A percentile compares a stretch with the other conserved stretches of the same genome.
These are phyloP conservation scores for Tromatobia lineatoria DNA, from an alignment of 2,888 invertebrate genomes.

Conservation along the genomic window DNA sequence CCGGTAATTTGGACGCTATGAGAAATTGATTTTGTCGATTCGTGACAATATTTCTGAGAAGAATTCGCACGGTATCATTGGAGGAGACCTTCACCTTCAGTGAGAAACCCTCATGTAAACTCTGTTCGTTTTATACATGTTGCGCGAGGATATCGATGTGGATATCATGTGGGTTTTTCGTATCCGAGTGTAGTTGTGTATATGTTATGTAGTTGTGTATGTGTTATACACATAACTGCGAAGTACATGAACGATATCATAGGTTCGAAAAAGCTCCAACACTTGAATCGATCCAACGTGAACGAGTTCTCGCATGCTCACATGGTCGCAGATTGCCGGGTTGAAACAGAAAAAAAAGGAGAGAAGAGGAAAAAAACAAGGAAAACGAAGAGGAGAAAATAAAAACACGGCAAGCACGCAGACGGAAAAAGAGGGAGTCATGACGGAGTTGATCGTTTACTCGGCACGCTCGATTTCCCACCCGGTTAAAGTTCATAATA, in stretches of 20 bases:
- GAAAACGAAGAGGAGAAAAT: constrained; percentile 23
- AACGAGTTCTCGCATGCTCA: constrained; percentile 55
- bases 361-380: constrained; percentile 12
- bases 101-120: not conserved
- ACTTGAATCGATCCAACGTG: constrained; percentile 56
- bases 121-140: constrained; percentile 5
- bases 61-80: constrained; percentile 12
- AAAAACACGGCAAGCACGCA: constrained; percentile 32
- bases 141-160: not conserved
- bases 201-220: too few relatives aligned
- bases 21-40: not conserved
- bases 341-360: not conserved
- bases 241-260: constrained; percentile 9
- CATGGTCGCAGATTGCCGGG: constrained; percentile 51
- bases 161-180: constrained; percentile 7
- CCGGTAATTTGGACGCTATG: not conserved
- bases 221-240: constrained; percentile 1
- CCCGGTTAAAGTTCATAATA: constrained; percentile 54
- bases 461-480: constrained; percentile 60
- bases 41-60: constrained; percentile 25
- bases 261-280: constrained; percentile 51
- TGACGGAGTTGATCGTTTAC: constrained; percentile 63
- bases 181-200: not conserved
- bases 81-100: constrained; percentile 12
- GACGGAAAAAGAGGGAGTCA: constrained; percentile 56